Evolutionary conservation across 1,140 invertebrate genomes (phyloP).

Genomic region (Sycophila sp.): DNA sequence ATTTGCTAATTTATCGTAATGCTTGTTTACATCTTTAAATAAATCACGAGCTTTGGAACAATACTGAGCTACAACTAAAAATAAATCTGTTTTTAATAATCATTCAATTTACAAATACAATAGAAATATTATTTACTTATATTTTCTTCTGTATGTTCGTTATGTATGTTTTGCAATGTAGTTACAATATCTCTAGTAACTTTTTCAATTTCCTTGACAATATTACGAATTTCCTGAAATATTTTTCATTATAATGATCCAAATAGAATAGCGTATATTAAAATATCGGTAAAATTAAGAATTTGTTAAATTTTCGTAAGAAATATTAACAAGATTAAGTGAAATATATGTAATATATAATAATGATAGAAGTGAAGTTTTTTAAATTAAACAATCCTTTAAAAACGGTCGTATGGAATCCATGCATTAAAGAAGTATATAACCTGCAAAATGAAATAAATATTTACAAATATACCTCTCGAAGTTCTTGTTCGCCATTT

Average conservation of each 20-base stretch:
- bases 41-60: slow-evolving; percentile 69
- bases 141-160: slow-evolving; percentile 70
- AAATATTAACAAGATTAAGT: no score
- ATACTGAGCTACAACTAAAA: slow-evolving; percentile 67
- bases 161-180: slow-evolving; percentile 79
- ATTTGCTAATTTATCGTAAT: slow-evolving; percentile 69
- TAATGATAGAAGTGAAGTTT: no score
- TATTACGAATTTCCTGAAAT: slow-evolving; percentile 74
- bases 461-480: slow-evolving; percentile 68
- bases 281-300: no score
- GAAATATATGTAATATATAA: no score
- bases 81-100: slow-evolving; percentile 30
- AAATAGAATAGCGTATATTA: no score
- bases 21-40: slow-evolving; percentile 69
- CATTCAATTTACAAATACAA: neutral
- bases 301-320: no score
- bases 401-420: no score
- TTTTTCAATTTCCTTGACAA: slow-evolving; percentile 77
- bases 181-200: slow-evolving; percentile 74
- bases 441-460: neutral
- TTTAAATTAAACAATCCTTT: no score
- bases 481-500: slow-evolving; percentile 71
- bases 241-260: slow-evolving; percentile 19
- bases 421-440: no score
- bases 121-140: slow-evolving; percentile 48